Percentiles rank a stretch among this genome's conserved stretches.
Conservation (phyloP, 2,888 invertebrate species). For the Polylopha cassiicola region DNA sequence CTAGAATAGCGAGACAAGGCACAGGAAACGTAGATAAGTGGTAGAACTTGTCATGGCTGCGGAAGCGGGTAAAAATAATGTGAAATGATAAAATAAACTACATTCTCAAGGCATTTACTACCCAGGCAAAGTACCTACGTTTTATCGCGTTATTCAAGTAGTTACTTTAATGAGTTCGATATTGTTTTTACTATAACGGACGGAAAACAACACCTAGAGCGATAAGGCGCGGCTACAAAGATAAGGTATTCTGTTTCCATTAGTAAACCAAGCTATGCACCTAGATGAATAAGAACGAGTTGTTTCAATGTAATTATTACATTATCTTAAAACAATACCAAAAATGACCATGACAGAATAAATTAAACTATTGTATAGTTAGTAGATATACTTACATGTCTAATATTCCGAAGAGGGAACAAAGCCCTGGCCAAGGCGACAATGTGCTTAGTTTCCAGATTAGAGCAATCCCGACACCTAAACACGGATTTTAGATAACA, state of each 20-base stretch:
- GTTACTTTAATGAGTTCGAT: conserved; percentile 11
- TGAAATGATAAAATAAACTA: conserved; percentile 39
- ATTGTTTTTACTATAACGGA: conserved; percentile 10
- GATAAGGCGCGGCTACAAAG: conserved; percentile 27
- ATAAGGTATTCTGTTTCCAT: conserved; percentile 28
- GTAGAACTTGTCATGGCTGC: conserved; percentile 39
- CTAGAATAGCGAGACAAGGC: conserved; percentile 34
- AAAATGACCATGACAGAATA: background rate
- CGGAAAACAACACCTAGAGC: conserved; percentile 27
- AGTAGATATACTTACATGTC: conserved; percentile 26
- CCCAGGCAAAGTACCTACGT: conserved; percentile 2
- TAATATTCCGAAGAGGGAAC: conserved; percentile 49
- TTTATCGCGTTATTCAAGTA: conserved; percentile 7
- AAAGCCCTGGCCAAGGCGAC: conserved; percentile 67
- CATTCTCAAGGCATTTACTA: conserved; percentile 21
- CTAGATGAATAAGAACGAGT: conserved; percentile 2
- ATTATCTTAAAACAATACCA: background rate
- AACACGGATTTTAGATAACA: conserved; percentile 77
- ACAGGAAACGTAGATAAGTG: conserved; percentile 47
- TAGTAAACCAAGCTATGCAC: too few relatives aligned
- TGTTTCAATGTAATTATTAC: background rate
- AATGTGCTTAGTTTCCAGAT: conserved; percentile 76
- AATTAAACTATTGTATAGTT: too few relatives aligned
- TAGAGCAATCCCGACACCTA: conserved; percentile 75
- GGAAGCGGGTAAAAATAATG: conserved; percentile 40